Evolutionary conservation across 2,797 vertebrate species (phyloP).

Genomic region (Sebastes steindachneri): DNA sequence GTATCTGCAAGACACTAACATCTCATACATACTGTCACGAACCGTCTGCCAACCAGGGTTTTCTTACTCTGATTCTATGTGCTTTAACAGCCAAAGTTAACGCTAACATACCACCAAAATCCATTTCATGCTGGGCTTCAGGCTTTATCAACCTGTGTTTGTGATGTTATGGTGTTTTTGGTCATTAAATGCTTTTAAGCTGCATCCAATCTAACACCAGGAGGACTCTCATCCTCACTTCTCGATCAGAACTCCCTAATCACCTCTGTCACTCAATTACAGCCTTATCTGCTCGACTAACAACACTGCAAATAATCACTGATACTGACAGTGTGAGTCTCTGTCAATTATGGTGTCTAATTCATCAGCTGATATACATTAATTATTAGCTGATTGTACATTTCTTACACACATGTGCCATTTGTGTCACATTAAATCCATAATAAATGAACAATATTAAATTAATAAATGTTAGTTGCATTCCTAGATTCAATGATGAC

Average conservation of each 20-base stretch:
- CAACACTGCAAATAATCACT: not conserved
- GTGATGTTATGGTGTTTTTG: not conserved
- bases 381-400: too few species aligned
- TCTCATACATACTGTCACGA: not conserved
- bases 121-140: not conserved
- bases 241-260: not conserved
- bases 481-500: not conserved
- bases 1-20: not conserved
- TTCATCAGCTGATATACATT: too few species aligned
- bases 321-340: not conserved
- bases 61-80: not conserved
- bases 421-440: too few species aligned
- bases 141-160: not conserved
- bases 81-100: not conserved
- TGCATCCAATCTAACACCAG: not conserved
- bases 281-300: not conserved
- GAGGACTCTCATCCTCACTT: conserved; percentile 10
- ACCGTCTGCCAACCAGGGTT: not conserved
- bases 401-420: too few species aligned
- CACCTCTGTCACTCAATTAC: not conserved
- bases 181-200: conserved; percentile 3
- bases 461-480: not conserved
- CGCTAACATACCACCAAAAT: not conserved
- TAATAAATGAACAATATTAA: too few species aligned
- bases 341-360: too few species aligned